phyloP scores from a whole-genome alignment of 2,888 invertebrate genomes.

The Bembecia ichneumoniformis region DNA sequence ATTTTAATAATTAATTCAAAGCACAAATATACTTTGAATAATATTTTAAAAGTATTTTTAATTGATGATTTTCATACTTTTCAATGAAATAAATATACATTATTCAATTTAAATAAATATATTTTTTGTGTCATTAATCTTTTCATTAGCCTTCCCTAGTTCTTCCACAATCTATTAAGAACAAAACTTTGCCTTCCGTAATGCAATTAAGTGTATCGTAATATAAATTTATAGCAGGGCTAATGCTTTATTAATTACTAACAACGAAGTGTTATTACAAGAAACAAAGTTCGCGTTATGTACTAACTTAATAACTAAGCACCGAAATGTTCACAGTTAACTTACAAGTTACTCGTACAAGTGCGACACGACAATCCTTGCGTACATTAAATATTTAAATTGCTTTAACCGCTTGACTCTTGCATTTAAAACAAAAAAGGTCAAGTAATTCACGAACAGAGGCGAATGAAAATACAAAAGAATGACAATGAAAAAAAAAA shows the following conservation, averaged over 20 bases:
- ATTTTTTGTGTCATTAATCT: too few species aligned
- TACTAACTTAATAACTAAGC: background rate
- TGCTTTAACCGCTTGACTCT: slow-evolving; percentile 21
- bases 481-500: slow-evolving; percentile 5
- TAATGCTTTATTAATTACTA: background rate
- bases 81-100: too few species aligned
- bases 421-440: slow-evolving; percentile 21
- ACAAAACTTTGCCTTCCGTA: too few species aligned
- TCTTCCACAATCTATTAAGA: too few species aligned
- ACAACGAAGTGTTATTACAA: background rate
- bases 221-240: too few species aligned
- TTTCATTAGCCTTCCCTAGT: too few species aligned
- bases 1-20: too few species aligned
- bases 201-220: too few species aligned
- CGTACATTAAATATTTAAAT: slow-evolving; percentile 27
- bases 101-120: too few species aligned
- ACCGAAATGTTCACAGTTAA: slow-evolving; percentile 6
- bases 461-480: slow-evolving; percentile 10
- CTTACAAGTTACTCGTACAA: background rate
- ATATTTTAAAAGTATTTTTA: too few species aligned
- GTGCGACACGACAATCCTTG: slow-evolving; percentile 15
- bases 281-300: background rate
- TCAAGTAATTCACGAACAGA: slow-evolving; percentile 14
- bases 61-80: too few species aligned
- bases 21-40: too few species aligned